phyloP scores from a whole-genome alignment of 2,797 vertebrate genomes.

The Pristis pectinata region DNA sequence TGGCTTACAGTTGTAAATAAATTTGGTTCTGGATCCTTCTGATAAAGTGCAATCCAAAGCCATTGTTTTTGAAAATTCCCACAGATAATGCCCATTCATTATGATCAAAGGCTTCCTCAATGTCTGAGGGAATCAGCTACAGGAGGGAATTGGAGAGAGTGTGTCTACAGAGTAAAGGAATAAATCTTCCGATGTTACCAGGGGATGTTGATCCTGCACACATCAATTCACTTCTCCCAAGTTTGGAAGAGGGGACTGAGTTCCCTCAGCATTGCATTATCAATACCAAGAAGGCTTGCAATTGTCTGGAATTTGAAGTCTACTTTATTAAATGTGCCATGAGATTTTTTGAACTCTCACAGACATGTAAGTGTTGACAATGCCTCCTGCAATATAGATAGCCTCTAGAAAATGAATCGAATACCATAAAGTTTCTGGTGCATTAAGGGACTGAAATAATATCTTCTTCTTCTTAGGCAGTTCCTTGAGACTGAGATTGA shows the following conservation, averaged over 20 bases:
- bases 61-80: constrained; percentile 1
- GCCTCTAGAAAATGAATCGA: not conserved
- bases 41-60: constrained; percentile 12
- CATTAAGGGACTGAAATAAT: too few species aligned
- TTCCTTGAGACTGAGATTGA: too few species aligned
- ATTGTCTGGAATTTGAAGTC: too few species aligned
- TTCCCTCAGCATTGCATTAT: not conserved
- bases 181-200: not conserved
- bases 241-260: not conserved
- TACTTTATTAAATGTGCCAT: not conserved
- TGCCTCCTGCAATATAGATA: not conserved
- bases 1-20: not conserved
- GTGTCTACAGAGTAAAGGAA: not conserved
- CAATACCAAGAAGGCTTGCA: not conserved
- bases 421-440: not conserved
- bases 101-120: not conserved
- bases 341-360: not conserved
- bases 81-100: not conserved
- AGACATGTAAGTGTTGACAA: not conserved
- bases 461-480: too few species aligned
- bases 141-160: not conserved
- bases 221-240: not conserved
- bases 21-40: not conserved
- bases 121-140: not conserved
- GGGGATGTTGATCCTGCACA: not conserved